Conservation (phyloP, 2,888 invertebrate genomes). For the Atethmia centrago region DNA sequence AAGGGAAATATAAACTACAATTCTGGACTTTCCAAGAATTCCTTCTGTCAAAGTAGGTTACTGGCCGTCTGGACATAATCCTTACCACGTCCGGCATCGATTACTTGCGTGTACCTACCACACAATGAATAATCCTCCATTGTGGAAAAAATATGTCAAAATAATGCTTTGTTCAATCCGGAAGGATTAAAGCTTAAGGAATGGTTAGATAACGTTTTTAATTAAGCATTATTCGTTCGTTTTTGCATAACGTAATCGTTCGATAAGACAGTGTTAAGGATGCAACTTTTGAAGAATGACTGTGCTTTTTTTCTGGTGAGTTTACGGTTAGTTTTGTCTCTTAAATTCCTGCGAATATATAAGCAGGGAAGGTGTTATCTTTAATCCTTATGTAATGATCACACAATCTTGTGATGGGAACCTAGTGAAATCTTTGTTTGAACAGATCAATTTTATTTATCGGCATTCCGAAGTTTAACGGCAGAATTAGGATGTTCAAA, state of each 20-base stretch:
- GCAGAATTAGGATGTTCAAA: too few species aligned
- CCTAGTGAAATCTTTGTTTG: background rate
- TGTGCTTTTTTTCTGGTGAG: background rate
- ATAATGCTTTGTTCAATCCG: slow-evolving; percentile 82
- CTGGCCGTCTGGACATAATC: slow-evolving; percentile 67
- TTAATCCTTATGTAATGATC: slow-evolving; percentile 3
- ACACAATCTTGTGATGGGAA: background rate
- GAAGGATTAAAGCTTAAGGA: slow-evolving; percentile 74
- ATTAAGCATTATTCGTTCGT: slow-evolving; percentile 52
- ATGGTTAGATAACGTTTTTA: slow-evolving; percentile 55
- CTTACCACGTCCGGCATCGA: slow-evolving; percentile 83
- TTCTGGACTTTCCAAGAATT: slow-evolving; percentile 69
- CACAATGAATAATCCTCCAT: slow-evolving; percentile 70
- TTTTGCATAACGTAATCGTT: slow-evolving; percentile 60
- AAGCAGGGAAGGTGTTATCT: slow-evolving; percentile 2
- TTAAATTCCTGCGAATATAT: slow-evolving; percentile 20
- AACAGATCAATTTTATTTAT: background rate
- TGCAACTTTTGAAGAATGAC: slow-evolving; percentile 28
- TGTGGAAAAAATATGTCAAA: slow-evolving; percentile 79
- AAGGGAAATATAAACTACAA: slow-evolving; percentile 40
- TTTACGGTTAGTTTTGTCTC: slow-evolving; percentile 20
- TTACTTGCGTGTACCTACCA: slow-evolving; percentile 77
- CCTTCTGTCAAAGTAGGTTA: slow-evolving; percentile 69
- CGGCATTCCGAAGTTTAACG: too few species aligned
- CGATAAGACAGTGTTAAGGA: slow-evolving; percentile 49